These are phyloP conservation scores for Gopherus flavomarginatus DNA, from an alignment of 2,113 vertebrate species.

Conservation along the genomic window DNA sequence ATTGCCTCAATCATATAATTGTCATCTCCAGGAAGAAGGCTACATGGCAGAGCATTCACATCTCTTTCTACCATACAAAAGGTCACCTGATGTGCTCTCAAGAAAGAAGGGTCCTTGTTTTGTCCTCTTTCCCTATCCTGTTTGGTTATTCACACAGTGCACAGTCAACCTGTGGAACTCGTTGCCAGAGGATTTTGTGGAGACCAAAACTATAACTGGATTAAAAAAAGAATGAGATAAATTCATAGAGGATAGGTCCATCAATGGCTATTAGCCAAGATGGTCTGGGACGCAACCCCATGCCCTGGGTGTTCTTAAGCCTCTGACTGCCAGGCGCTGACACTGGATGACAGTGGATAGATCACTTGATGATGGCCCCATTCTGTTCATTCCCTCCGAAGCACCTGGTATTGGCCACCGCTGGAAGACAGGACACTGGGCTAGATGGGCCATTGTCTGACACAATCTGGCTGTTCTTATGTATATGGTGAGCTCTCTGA, in stretches of 20 bases:
- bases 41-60: background rate
- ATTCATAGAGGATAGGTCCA: background rate
- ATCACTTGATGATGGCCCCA: too few relatives aligned
- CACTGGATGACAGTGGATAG: too few relatives aligned
- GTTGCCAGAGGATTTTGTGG: background rate
- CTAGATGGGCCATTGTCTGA: too few relatives aligned
- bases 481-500: background rate
- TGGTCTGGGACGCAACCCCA: too few relatives aligned
- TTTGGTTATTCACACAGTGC: background rate
- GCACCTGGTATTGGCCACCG: too few relatives aligned
- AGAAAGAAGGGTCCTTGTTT: background rate
- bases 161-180: background rate
- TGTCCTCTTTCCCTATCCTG: background rate
- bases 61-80: background rate
- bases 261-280: background rate
- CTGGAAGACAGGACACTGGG: too few relatives aligned
- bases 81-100: background rate
- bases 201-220: background rate
- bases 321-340: too few relatives aligned
- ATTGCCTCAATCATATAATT: background rate
- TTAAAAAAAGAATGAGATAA: background rate
- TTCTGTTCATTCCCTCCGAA: too few relatives aligned
- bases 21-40: background rate
- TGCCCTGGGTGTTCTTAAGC: too few relatives aligned
- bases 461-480: background rate